Percentiles rank a stretch among this genome's conserved stretches.
Conservation (phyloP, 2,113 vertebrate genomes). For the Cisticola juncidis region DNA sequence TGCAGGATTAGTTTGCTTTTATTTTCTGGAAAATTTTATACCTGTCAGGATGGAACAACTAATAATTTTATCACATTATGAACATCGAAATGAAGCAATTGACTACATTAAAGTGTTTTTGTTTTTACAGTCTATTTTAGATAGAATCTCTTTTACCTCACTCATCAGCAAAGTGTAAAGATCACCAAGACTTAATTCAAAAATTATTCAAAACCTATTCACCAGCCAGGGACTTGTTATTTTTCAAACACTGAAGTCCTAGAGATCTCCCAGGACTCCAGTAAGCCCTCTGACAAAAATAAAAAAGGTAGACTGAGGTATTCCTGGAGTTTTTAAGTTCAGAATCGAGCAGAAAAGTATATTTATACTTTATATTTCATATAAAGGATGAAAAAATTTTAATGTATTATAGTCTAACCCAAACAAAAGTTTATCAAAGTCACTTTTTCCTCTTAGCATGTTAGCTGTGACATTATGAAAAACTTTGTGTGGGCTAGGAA, state of each 20-base stretch:
- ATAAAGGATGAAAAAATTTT: not conserved
- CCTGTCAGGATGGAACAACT: not conserved
- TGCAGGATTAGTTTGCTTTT: not conserved
- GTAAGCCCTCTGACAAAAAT: not conserved
- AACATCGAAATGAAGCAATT: not conserved
- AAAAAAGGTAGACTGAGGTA: not conserved
- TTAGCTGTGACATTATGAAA: not conserved
- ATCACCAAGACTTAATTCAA: not conserved
- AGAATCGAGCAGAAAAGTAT: not conserved
- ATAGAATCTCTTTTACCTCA: not conserved
- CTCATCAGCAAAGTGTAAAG: not conserved
- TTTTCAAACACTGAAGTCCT: not conserved
- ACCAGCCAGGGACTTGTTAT: not conserved
- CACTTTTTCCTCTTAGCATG: not conserved
- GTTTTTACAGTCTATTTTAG: not conserved
- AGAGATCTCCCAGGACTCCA: not conserved
- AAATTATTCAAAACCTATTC: not conserved
- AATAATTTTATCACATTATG: not conserved
- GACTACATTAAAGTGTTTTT: not conserved
- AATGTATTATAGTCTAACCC: not conserved
- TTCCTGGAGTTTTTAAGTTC: not conserved
- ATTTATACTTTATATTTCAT: not conserved
- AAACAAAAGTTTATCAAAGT: not conserved
- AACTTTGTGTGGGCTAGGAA: not conserved
- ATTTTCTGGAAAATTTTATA: not conserved